Percentiles rank a stretch among this genome's conserved stretches.
These are phyloP conservation scores for Hemiprocne comata DNA, from an alignment of 2,113 vertebrate genomes.

Conservation along the genomic window DNA sequence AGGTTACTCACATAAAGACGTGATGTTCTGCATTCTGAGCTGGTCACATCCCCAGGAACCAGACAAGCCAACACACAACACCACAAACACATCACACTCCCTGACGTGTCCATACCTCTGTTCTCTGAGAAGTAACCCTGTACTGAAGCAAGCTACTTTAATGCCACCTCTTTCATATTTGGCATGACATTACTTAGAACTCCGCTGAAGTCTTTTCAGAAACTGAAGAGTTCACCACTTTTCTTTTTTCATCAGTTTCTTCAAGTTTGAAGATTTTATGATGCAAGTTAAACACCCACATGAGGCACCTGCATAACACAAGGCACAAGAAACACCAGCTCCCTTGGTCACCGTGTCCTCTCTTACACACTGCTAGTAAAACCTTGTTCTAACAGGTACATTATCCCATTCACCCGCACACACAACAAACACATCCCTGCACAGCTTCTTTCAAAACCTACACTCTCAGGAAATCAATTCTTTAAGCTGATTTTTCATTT, in stretches of 20 bases:
- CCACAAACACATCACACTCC: rapidly evolving
- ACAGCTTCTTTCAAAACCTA: not conserved
- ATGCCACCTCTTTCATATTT: not conserved
- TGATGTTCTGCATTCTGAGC: not conserved
- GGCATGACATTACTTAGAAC: not conserved
- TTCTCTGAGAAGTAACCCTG: not conserved
- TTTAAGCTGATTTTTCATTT: not conserved
- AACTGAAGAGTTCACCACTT: not conserved
- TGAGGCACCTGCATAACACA: not conserved
- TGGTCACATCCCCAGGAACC: not conserved
- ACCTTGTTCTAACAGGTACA: not conserved
- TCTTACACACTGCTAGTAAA: not conserved
- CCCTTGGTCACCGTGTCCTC: not conserved
- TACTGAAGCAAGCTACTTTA: rapidly evolving
- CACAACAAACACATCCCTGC: not conserved
- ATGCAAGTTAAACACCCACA: not conserved
- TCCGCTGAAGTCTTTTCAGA: not conserved
- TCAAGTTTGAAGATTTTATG: conserved; percentile 20
- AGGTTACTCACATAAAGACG: not conserved
- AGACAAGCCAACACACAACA: rapidly evolving
- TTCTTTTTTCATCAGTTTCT: not conserved
- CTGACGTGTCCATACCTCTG: rapidly evolving
- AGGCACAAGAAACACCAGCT: not conserved
- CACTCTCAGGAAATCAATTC: not conserved
- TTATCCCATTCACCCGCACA: rapidly evolving